phyloP scores from a whole-genome alignment of 2,888 invertebrate genomes.

The Eudasyphora cyanicolor region DNA sequence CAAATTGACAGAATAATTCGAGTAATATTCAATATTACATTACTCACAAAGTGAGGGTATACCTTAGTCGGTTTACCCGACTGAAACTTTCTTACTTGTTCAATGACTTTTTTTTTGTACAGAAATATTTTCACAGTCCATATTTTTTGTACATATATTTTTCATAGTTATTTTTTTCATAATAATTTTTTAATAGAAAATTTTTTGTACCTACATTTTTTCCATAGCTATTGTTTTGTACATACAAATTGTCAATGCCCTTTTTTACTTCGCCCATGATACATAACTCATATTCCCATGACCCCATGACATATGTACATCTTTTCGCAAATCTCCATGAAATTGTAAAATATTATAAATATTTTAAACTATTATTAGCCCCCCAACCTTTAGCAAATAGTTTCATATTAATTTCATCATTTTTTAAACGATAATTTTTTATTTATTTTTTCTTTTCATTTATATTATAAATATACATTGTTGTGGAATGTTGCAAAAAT shows the following conservation, averaged over 20 bases:
- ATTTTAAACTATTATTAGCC: not conserved
- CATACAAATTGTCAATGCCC: not conserved
- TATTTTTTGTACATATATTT: too few relatives aligned
- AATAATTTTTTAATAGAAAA: too few relatives aligned
- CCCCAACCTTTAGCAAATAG: not conserved
- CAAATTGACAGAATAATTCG: too few relatives aligned
- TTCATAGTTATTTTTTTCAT: too few relatives aligned
- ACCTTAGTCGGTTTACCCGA: too few relatives aligned
- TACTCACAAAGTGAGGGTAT: too few relatives aligned
- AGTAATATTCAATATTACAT: too few relatives aligned
- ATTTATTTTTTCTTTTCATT: constrained; percentile 36
- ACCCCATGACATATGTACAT: not conserved
- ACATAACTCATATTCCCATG: too few relatives aligned
- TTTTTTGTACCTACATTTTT: not conserved
- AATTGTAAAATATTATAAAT: not conserved
- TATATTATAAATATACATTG: constrained; percentile 18
- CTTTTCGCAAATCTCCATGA: not conserved
- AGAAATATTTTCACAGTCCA: too few relatives aligned
- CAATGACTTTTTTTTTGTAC: too few relatives aligned
- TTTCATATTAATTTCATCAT: constrained; percentile 31
- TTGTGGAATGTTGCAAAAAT: constrained; percentile 31
- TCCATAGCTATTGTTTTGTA: not conserved
- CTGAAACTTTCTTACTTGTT: too few relatives aligned
- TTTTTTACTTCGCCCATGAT: too few relatives aligned
- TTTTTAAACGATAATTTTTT: constrained; percentile 23